Evolutionary conservation across 2,888 invertebrate genomes (phyloP).

Genomic region (Diploptera punctata): DNA sequence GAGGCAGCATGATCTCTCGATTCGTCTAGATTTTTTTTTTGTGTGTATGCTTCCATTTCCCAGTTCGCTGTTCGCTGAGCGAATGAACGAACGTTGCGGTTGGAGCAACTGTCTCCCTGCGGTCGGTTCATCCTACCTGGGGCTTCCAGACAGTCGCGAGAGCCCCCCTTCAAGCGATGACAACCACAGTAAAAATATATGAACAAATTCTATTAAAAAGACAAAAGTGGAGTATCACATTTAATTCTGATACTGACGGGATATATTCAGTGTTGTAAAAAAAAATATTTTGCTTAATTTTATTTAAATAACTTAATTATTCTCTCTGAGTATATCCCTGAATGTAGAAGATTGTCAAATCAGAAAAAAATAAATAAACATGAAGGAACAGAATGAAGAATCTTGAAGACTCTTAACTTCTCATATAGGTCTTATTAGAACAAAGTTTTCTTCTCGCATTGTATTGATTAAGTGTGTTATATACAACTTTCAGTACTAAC

Average conservation of each 20-base stretch:
- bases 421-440: too few species aligned
- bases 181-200: constrained; percentile 34
- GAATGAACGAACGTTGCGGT: constrained; percentile 32
- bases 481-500: too few species aligned
- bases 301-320: too few species aligned
- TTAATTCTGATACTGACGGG: constrained; percentile 24
- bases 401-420: too few species aligned
- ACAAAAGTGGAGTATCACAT: constrained; percentile 35
- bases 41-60: constrained; percentile 41
- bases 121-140: constrained; percentile 27
- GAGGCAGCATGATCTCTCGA: constrained; percentile 36
- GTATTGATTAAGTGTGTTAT: too few species aligned
- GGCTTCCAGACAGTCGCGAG: constrained; percentile 28
- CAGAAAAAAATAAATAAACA: neutral
- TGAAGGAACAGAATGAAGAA: constrained; percentile 27
- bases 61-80: constrained; percentile 40
- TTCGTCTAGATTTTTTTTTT: constrained; percentile 40
- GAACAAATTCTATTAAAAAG: constrained; percentile 28
- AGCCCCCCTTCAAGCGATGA: constrained; percentile 29
- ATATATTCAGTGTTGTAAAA: constrained; percentile 26
- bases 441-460: too few species aligned
- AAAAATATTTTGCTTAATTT: too few species aligned
- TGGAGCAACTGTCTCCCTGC: constrained; percentile 34
- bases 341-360: neutral
- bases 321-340: constrained; percentile 23